Conservation (phyloP, 2,113 vertebrate genomes). For the Scophthalmus maximus region DNA sequence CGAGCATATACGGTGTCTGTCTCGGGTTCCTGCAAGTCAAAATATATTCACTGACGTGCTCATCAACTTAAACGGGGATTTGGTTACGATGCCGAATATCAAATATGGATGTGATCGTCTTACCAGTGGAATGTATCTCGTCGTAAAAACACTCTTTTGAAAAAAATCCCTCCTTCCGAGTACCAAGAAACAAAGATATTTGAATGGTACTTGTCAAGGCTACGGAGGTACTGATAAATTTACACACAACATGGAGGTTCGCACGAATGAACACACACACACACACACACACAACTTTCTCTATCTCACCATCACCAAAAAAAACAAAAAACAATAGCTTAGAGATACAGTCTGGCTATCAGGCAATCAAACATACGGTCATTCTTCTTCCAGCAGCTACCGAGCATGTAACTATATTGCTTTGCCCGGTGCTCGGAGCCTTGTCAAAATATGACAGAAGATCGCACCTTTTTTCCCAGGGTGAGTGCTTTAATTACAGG, state of each 20-base stretch:
- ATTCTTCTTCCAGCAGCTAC: constrained; percentile 81
- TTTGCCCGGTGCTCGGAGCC: constrained; percentile 83
- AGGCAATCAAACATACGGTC: constrained; percentile 81
- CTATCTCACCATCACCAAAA: constrained; percentile 58
- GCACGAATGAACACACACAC: constrained; percentile 8
- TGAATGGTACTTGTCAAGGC: neutral
- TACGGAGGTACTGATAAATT: constrained; percentile 9
- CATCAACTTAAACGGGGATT: constrained; percentile 51
- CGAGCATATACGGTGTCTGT: constrained; percentile 74
- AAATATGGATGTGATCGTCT: constrained; percentile 27
- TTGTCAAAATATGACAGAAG: constrained; percentile 87
- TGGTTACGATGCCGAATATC: constrained; percentile 34
- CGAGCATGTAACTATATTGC: constrained; percentile 84
- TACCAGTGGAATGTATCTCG: constrained; percentile 14
- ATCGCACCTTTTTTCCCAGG: constrained; percentile 82
- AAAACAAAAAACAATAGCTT: constrained; percentile 78
- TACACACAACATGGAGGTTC: constrained; percentile 15
- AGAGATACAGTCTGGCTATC: constrained; percentile 74
- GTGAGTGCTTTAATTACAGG: constrained; percentile 88
- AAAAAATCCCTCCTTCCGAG: neutral
- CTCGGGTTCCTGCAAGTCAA: constrained; percentile 74
- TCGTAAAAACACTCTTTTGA: no score
- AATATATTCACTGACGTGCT: constrained; percentile 67
- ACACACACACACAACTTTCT: constrained; percentile 1
- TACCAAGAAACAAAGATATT: neutral